These are phyloP conservation scores for Oncorhynchus nerka DNA, from an alignment of 2,113 vertebrate genomes.

Conservation along the genomic window DNA sequence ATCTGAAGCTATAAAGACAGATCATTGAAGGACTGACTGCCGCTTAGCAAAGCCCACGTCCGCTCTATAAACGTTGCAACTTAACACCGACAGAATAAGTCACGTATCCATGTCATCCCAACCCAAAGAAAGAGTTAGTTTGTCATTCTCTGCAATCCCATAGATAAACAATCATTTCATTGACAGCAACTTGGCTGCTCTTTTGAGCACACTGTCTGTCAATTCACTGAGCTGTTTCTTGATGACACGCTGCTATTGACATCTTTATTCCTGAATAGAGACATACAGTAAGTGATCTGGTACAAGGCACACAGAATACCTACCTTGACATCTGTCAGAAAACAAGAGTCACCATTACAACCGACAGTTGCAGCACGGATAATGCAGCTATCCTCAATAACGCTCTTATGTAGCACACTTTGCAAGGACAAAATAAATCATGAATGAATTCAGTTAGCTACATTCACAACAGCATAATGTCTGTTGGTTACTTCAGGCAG, in stretches of 20 bases:
- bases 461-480: no score
- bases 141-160: background rate
- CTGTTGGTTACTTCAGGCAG: no score
- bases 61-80: background rate
- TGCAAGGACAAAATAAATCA: no score
- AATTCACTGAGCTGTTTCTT: background rate
- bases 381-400: no score
- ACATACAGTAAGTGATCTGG: no score
- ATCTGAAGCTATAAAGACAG: background rate
- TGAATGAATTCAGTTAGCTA: no score
- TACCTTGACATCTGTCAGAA: no score
- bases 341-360: no score
- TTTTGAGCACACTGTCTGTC: background rate
- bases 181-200: background rate
- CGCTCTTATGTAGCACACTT: no score
- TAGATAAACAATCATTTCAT: background rate
- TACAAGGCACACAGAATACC: no score
- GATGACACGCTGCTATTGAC: background rate
- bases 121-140: background rate
- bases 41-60: background rate
- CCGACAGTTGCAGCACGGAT: no score
- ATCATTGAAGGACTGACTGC: background rate
- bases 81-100: slow-evolving; percentile 5
- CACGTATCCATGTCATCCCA: background rate
- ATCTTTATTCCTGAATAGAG: no score